Evolutionary conservation across 2,113 vertebrate genomes (phyloP).

Genomic region (Piliocolobus tephrosceles): DNA sequence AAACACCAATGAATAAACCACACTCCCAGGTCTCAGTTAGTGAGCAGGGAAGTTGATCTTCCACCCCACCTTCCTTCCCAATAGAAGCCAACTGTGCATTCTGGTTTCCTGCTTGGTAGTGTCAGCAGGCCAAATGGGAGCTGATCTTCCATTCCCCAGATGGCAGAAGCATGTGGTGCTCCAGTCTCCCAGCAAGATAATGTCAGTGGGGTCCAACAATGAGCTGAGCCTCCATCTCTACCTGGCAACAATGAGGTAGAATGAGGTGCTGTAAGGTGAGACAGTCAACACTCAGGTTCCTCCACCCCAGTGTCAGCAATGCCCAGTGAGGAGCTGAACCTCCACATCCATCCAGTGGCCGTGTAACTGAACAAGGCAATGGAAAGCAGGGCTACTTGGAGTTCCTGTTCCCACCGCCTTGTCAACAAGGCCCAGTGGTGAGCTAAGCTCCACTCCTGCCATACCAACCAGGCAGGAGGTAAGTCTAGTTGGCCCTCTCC

Average conservation of each 20-base stretch:
- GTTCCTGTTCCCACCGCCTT: not conserved
- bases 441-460: too few species aligned
- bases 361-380: not conserved
- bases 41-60: not conserved
- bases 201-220: not conserved
- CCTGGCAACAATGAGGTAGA: not conserved
- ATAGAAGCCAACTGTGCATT: not conserved
- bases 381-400: not conserved
- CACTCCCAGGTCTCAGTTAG: not conserved
- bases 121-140: not conserved
- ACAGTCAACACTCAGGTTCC: not conserved
- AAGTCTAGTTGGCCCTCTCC: not conserved
- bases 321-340: not conserved
- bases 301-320: not conserved
- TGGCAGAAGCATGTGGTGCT: not conserved
- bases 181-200: not conserved
- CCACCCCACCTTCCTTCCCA: not conserved
- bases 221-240: not conserved
- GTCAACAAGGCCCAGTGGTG: not conserved
- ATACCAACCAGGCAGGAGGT: not conserved
- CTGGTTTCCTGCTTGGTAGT: not conserved
- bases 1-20: not conserved
- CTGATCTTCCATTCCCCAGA: not conserved
- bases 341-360: not conserved
- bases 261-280: not conserved